Conservation (phyloP, 2,888 invertebrate genomes). For the Hyposoter didymator region DNA sequence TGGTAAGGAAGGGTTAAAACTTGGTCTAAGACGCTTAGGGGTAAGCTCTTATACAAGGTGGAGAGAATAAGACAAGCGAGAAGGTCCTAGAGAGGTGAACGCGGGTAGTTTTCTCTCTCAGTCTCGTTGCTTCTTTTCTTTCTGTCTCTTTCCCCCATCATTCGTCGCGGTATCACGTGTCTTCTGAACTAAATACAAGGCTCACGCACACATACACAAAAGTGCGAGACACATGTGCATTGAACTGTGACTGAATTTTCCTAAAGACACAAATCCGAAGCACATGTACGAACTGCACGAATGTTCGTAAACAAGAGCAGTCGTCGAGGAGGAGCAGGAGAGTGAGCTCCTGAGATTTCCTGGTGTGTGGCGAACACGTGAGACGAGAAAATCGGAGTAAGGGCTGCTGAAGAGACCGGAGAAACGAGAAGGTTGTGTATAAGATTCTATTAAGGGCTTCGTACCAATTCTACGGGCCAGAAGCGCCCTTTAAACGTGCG, state of each 20-base stretch:
- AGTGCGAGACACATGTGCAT: slow-evolving; percentile 41
- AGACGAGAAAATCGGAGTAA: slow-evolving; percentile 19
- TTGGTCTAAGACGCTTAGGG: slow-evolving; percentile 83
- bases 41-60: slow-evolving; percentile 82
- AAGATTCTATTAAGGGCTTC: slow-evolving; percentile 44
- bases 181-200: slow-evolving; percentile 45
- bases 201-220: slow-evolving; percentile 28
- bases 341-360: slow-evolving; percentile 30
- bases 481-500: slow-evolving; percentile 70
- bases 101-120: slow-evolving; percentile 34
- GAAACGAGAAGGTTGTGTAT: slow-evolving; percentile 34
- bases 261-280: slow-evolving; percentile 13
- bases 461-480: slow-evolving; percentile 60
- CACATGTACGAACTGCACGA: background rate
- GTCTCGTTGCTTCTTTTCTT: slow-evolving; percentile 11
- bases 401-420: slow-evolving; percentile 26
- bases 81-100: slow-evolving; percentile 57
- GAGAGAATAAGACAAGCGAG: slow-evolving; percentile 81
- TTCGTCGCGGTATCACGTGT: slow-evolving; percentile 55
- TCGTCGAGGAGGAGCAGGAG: background rate
- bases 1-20: slow-evolving; percentile 80
- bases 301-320: slow-evolving; percentile 15
- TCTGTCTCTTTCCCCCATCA: slow-evolving; percentile 21
- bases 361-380: slow-evolving; percentile 24
- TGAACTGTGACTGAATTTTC: slow-evolving; percentile 45